Conservation (phyloP, 2,888 invertebrate species). For the Drosophila cracens region DNA sequence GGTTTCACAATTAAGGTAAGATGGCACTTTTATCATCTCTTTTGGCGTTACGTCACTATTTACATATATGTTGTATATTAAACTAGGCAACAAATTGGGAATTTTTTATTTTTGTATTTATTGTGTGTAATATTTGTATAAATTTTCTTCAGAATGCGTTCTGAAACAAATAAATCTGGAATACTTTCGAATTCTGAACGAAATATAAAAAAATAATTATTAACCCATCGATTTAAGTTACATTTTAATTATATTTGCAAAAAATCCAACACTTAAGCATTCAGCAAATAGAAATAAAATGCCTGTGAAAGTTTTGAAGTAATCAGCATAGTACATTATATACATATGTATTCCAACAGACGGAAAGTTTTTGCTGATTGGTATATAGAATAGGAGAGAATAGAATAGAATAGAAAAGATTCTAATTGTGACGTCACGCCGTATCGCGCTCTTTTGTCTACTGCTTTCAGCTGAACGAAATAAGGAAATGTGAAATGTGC, state of each 20-base stretch:
- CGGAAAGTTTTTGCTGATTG: background rate
- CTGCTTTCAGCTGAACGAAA: background rate
- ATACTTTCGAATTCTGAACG: background rate
- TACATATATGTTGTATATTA: background rate
- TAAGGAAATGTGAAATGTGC: slow-evolving; percentile 6
- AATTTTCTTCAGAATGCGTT: background rate
- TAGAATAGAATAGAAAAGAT: background rate
- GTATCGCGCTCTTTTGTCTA: background rate
- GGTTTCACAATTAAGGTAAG: slow-evolving; percentile 6
- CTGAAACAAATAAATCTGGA: background rate
- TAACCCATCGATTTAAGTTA: background rate
- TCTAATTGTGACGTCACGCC: slow-evolving; percentile 32
- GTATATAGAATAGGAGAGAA: background rate
- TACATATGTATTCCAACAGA: background rate
- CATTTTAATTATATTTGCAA: background rate
- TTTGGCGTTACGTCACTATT: slow-evolving; percentile 3
- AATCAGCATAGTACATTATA: background rate
- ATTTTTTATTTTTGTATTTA: background rate
- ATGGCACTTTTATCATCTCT: background rate
- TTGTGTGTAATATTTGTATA: background rate
- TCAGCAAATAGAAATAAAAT: background rate
- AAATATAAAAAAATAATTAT: too few relatives aligned
- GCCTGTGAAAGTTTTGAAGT: background rate
- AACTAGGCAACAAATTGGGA: background rate
- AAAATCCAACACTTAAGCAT: background rate